Base-by-base conservation (phyloP, 2,797 vertebrate genomes). In the Hippocampus kuda region DNA sequence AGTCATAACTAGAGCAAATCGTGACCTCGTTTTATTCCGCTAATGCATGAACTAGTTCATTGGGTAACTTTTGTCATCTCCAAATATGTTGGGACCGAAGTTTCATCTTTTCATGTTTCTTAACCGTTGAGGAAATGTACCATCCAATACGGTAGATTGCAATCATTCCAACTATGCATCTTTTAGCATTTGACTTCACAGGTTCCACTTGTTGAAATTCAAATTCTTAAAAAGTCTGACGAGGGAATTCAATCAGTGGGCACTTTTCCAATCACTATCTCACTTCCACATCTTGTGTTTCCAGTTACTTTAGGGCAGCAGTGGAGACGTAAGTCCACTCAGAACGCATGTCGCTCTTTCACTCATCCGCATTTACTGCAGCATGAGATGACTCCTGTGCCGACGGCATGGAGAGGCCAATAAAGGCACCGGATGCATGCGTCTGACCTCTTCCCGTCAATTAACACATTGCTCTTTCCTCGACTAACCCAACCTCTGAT, bases 261-360 rank as follows among this genome's bases (percentile, higher is more conserved):
- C 81, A 82, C 71, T 83, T 82, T 68, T 89, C 75, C 88, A 79
- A 87, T 87, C 82, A 75, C 69, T 65, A 42, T 82, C 72, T 88
- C 83, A 87, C 56, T 68, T 86, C 69, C 81, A 79, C 76, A 77
- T 84, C 74, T 79, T 84, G 88, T 76, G 83, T 51, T 81, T 87
- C 81, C 91, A 93, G 92, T 83, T 92, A 90, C 81, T 90, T 90
- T 91, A 87, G 84, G 82, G 91, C 91, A 85, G 91, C 91, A 69
- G 81, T 91, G 87, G 79, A 94, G 88, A 93, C 82, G 84, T 93
- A 93, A 93, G 92, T 94, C 85, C 87, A 81, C 72, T 73, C 63
- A 63, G 79, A 74, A 76, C 75, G 63, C 16, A 68, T 51, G 75
- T 80, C 57, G 67, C 24, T 54, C 75, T 75, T 74, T 67, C 75